These are phyloP conservation scores for Xiphydria camelus DNA, from an alignment of 2,888 invertebrate species.

Conservation along the genomic window DNA sequence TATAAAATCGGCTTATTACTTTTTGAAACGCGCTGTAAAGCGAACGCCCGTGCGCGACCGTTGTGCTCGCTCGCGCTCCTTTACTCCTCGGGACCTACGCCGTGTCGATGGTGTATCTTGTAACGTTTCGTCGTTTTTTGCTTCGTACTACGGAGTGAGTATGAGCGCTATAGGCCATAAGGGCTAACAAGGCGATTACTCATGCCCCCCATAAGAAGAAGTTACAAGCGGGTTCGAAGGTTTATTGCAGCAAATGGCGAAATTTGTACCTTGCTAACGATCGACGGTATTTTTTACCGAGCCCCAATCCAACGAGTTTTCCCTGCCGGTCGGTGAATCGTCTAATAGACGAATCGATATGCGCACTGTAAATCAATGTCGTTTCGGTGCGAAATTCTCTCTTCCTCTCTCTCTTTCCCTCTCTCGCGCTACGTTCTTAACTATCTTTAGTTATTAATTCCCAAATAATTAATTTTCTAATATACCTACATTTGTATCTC, in stretches of 20 bases:
- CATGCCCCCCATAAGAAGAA: conserved; percentile 56
- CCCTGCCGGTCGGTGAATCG: no score
- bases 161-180: conserved; percentile 51
- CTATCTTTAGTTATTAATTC: no score
- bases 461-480: no score
- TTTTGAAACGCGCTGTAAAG: background rate
- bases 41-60: no score
- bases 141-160: conserved; percentile 30
- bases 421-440: no score
- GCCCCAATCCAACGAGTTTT: no score
- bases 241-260: conserved; percentile 57
- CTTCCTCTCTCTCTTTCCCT: no score
- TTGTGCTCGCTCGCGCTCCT: conserved; percentile 1
- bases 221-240: conserved; percentile 53
- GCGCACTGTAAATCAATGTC: no score
- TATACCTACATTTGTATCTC: no score
- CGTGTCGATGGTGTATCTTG: conserved; percentile 50
- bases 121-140: conserved; percentile 40
- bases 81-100: conserved; percentile 19
- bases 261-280: conserved; percentile 58
- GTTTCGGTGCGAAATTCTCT: no score
- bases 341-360: no score
- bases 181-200: conserved; percentile 58
- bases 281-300: conserved; percentile 43
- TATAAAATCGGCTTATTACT: no score